Evolutionary conservation across 1,140 invertebrate species (phyloP), one percentile per base, ranked within the genome.

Genomic region (Bombus sylvicola): DNA sequence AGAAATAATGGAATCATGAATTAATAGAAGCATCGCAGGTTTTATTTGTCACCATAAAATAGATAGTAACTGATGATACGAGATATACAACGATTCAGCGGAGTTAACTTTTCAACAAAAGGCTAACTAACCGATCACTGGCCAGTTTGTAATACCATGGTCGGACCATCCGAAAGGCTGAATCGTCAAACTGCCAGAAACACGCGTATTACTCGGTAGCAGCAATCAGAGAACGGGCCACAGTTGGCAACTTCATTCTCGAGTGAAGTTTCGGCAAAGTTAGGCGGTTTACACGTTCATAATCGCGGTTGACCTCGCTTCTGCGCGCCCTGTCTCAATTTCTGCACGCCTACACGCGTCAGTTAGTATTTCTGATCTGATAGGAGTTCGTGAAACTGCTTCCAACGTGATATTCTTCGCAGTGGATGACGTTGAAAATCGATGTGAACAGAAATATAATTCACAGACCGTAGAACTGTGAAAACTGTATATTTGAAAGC

Each of bases 161-260:
- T 22, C 13, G 47, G 10, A 34, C 28, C 47, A 53, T 53, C 47
- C 47, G 5, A 53, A 53, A 34, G 9, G 41, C 47, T 31, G 62
- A 41, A 78, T 83, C 59, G 15, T 22, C 18, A 43, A 57, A 78
- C 81, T 83, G 73, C 64, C 74, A 57, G 34, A 8, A 68, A 64
- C 81, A 83, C n/a, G 37, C 25, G 41, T 62, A n/a, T n/a, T 8
- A 12, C 69, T 13, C 37, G 9, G 53, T 47, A 71, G 22, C 28
- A 37, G 28, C 59, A 25, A 83, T 83, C 39, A 76, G n/a, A 62
- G 41, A 41, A 10, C 57, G 5, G 18, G 28, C 10, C 4, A 47
- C 31, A 76, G 53, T 82, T 47, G 28, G 34, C 41, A 83, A 83
- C 81, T 83, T 53, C 41, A 43, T 66, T 22, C 18, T 69, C 64